These are phyloP conservation scores for Prunella himalayana DNA, from an alignment of 2,113 vertebrate species.

Conservation along the genomic window DNA sequence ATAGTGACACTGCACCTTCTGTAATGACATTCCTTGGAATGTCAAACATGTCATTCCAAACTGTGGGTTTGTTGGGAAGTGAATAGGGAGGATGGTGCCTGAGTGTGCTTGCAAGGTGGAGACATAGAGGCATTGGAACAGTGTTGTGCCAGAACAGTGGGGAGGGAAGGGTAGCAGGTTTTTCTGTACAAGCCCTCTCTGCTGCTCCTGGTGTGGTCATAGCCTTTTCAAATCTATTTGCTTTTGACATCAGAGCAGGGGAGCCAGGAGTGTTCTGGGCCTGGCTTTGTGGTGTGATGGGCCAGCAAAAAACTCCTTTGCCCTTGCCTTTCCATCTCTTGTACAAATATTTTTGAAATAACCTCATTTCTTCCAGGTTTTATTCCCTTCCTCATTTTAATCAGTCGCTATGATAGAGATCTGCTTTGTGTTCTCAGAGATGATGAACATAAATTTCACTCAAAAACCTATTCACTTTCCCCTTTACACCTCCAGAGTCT, in stretches of 20 bases:
- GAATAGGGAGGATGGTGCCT: not conserved
- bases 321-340: not conserved
- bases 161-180: not conserved
- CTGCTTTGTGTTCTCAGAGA: not conserved
- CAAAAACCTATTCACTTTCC: not conserved
- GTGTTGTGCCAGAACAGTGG: not conserved
- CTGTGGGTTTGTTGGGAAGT: not conserved
- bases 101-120: not conserved
- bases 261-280: not conserved
- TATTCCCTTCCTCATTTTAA: not conserved
- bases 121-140: fast-evolving
- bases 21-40: not conserved
- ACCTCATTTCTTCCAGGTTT: not conserved
- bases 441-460: not conserved
- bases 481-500: not conserved
- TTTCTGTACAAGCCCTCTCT: not conserved
- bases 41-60: too few relatives aligned
- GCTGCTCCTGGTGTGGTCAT: not conserved
- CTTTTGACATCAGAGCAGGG: not conserved
- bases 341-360: not conserved
- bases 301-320: not conserved
- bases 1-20: not conserved
- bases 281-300: not conserved
- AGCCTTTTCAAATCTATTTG: not conserved
- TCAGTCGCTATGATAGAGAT: not conserved